A percentile compares a stretch with the other conserved stretches of the same genome.
Evolutionary conservation across 2,113 vertebrate genomes (phyloP).

Genomic region (Sinocyclocheilus grahami): DNA sequence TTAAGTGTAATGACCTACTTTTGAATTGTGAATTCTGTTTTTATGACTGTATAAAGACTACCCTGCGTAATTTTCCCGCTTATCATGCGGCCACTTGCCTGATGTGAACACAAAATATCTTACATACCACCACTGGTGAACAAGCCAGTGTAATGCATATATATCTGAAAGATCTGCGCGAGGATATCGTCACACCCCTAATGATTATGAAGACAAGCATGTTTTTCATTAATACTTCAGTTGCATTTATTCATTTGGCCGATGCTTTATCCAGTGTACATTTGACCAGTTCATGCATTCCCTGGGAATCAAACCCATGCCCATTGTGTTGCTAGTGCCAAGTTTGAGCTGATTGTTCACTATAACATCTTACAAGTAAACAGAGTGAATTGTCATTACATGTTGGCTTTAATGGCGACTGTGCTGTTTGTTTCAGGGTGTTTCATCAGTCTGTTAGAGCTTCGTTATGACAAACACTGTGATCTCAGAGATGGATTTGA

Average conservation of each 20-base stretch:
- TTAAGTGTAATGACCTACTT: too few relatives aligned
- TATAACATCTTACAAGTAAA: neutral
- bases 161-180: too few relatives aligned
- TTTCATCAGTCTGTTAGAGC: neutral
- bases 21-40: too few relatives aligned
- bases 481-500: neutral
- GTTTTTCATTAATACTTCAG: neutral
- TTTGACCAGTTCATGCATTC: neutral
- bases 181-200: too few relatives aligned
- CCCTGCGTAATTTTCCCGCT: too few relatives aligned
- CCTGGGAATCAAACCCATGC: neutral
- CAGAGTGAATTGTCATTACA: neutral
- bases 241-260: neutral
- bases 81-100: too few relatives aligned
- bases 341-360: neutral
- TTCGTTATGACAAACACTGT: neutral
- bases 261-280: neutral
- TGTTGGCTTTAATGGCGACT: neutral
- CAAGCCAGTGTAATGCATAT: too few relatives aligned
- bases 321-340: neutral
- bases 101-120: too few relatives aligned
- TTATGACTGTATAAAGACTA: too few relatives aligned
- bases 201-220: neutral
- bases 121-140: too few relatives aligned
- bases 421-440: slow-evolving; percentile 18